Evolutionary conservation across 2,113 vertebrate genomes (phyloP).

Genomic region (Neodontobutis hainanensis): DNA sequence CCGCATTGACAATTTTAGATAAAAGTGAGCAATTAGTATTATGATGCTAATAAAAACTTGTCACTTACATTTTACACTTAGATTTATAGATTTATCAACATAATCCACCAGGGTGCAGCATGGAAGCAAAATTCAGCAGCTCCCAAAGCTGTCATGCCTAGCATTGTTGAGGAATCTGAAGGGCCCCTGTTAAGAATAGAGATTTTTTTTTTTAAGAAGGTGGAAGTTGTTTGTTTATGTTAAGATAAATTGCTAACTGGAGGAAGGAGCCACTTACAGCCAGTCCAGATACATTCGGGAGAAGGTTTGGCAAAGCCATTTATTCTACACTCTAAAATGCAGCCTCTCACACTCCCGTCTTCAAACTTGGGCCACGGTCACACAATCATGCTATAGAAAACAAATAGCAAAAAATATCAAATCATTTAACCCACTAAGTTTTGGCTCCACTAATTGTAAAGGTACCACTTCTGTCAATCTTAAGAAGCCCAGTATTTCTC

Average conservation of each 20-base stretch:
- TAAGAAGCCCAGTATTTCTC: slow-evolving; percentile 86
- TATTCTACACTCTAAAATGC: slow-evolving; percentile 88
- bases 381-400: too few relatives aligned
- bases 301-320: slow-evolving; percentile 84
- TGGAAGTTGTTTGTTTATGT: too few relatives aligned
- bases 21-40: background rate
- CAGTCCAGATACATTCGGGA: slow-evolving; percentile 82
- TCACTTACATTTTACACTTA: background rate
- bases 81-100: background rate
- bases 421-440: too few relatives aligned
- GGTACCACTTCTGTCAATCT: slow-evolving; percentile 83
- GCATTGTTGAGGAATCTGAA: slow-evolving; percentile 91
- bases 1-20: too few relatives aligned
- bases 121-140: slow-evolving; percentile 92
- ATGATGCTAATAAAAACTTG: background rate
- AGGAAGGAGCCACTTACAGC: slow-evolving; percentile 70
- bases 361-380: slow-evolving; percentile 90
- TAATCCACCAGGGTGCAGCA: slow-evolving; percentile 68
- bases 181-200: slow-evolving; percentile 79
- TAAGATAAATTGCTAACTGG: background rate
- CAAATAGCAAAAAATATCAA: too few relatives aligned
- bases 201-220: too few relatives aligned
- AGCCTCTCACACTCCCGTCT: slow-evolving; percentile 82
- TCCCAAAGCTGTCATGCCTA: slow-evolving; percentile 85
- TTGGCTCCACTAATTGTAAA: slow-evolving; percentile 84